Conservation (phyloP, 2,113 vertebrate genomes). For the Synodontis membranacea region DNA sequence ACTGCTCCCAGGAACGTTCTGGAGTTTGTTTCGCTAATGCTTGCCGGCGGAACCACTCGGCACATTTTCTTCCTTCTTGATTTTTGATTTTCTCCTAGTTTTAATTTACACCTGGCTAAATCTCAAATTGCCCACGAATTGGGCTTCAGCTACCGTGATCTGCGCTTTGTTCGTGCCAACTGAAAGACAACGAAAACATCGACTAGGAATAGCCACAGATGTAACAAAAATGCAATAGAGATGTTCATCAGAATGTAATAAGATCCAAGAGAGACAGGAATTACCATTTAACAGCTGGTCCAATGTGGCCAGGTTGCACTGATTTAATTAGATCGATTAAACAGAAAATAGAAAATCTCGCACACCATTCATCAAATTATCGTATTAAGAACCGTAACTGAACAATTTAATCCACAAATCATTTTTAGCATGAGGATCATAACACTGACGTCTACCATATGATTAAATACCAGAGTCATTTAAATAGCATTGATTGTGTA, state of each 20-base stretch:
- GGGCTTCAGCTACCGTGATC: background rate
- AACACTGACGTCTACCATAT: background rate
- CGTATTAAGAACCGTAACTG: background rate
- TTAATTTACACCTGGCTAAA: background rate
- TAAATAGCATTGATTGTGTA: background rate
- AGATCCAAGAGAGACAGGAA: background rate
- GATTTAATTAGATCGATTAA: background rate
- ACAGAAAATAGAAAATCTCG: background rate
- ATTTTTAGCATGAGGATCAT: background rate
- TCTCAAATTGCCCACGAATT: background rate
- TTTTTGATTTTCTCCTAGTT: background rate
- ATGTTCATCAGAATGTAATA: background rate
- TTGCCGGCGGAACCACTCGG: background rate
- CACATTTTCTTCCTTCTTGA: background rate
- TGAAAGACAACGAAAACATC: no score
- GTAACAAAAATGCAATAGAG: background rate
- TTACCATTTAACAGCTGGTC: background rate
- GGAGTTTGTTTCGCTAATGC: background rate
- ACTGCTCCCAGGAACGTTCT: background rate
- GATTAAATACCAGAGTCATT: background rate
- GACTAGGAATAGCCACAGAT: background rate
- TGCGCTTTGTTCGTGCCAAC: background rate
- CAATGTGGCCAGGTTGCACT: background rate
- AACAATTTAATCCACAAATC: background rate
- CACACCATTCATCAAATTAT: background rate